These are phyloP conservation scores for Prosopocoilus inquinatus DNA, from an alignment of 2,888 invertebrate species.

Conservation along the genomic window DNA sequence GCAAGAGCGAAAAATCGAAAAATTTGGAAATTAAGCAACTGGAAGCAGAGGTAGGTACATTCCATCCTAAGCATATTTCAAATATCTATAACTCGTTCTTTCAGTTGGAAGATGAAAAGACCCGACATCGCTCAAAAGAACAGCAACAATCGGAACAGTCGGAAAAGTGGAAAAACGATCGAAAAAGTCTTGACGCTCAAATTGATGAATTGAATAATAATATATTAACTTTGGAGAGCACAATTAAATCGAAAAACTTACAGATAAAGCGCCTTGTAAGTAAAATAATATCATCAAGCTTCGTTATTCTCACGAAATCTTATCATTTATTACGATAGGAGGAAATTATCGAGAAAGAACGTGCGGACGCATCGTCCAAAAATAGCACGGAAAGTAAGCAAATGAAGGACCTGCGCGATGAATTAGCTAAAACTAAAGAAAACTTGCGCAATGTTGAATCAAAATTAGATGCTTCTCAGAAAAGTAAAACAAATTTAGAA, in stretches of 20 bases:
- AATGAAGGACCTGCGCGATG: constrained; percentile 41
- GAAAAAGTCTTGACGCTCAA: constrained; percentile 59
- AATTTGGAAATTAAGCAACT: constrained; percentile 60
- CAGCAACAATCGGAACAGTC: constrained; percentile 55
- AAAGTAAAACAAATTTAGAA: constrained; percentile 40
- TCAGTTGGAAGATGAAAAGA: constrained; percentile 44
- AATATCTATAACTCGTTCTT: constrained; percentile 25
- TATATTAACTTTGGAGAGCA: constrained; percentile 42
- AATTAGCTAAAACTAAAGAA: constrained; percentile 38
- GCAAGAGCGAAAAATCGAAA: constrained; percentile 54
- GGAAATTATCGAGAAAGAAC: constrained; percentile 25
- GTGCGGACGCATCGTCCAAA: constrained; percentile 19
- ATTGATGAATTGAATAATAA: constrained; percentile 59
- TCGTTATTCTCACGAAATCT: neutral
- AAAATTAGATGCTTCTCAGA: constrained; percentile 43
- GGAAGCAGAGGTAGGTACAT: constrained; percentile 55
- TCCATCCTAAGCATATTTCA: constrained; percentile 3
- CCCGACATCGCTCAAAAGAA: constrained; percentile 40
- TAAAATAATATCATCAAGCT: constrained; percentile 6
- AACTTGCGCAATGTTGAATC: constrained; percentile 40
- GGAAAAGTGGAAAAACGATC: constrained; percentile 53
- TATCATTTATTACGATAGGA: constrained; percentile 20
- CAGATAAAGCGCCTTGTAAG: constrained; percentile 63
- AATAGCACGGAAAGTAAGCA: constrained; percentile 37
- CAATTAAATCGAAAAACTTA: constrained; percentile 54